phyloP scores from a whole-genome alignment of 2,113 vertebrate genomes.

The Poicephalus meyeri region DNA sequence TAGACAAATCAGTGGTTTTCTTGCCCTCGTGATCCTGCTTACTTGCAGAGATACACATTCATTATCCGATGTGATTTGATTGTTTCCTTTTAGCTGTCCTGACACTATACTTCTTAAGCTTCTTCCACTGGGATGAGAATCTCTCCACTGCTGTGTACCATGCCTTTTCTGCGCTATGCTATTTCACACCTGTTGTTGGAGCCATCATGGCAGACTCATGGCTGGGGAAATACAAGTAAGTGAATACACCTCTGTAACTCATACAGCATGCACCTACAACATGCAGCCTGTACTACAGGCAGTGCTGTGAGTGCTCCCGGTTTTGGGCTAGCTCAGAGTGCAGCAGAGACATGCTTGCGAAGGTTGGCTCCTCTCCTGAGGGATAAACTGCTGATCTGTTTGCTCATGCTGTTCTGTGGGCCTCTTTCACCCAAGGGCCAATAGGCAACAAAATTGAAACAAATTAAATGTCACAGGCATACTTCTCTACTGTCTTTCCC shows the following conservation, averaged over 20 bases:
- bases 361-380: neutral
- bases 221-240: conserved; percentile 97
- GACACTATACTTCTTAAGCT: conserved; percentile 92
- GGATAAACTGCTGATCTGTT: neutral
- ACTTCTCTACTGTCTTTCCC: neutral
- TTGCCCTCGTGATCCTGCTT: neutral
- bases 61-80: conserved; percentile 7
- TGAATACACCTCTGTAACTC: neutral
- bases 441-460: neutral
- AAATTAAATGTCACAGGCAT: neutral
- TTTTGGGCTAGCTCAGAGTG: neutral
- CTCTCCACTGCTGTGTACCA: conserved; percentile 94
- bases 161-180: conserved; percentile 92
- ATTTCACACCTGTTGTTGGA: conserved; percentile 94
- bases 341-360: neutral
- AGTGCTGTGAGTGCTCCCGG: neutral
- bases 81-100: conserved; percentile 83
- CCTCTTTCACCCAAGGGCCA: neutral
- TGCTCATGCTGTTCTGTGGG: neutral
- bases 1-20: neutral
- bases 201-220: conserved; percentile 95
- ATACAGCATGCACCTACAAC: neutral
- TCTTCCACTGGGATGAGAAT: conserved; percentile 90
- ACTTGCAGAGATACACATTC: neutral
- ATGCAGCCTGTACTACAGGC: neutral